A percentile compares a stretch with the other conserved stretches of the same genome.
Conservation (phyloP, 2,888 invertebrate genomes). For the Tethea ocularis region DNA sequence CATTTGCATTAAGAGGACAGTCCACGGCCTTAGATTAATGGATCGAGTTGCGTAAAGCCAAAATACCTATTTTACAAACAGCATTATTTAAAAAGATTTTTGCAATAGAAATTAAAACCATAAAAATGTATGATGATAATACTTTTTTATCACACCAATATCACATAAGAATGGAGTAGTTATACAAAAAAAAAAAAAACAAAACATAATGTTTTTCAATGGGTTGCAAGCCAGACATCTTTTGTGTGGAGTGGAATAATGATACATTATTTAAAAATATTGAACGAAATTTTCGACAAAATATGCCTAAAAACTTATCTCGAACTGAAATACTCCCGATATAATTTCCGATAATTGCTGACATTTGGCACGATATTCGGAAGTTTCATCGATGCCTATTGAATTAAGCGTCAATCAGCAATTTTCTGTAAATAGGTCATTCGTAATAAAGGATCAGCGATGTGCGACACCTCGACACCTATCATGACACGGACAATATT, state of each 20-base stretch:
- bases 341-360: conserved; percentile 7
- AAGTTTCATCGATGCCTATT: conserved; percentile 10
- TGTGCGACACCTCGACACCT: background rate
- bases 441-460: background rate
- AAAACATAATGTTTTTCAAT: too few relatives aligned
- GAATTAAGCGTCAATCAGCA: conserved; percentile 13
- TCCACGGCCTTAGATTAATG: conserved; percentile 34
- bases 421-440: conserved; percentile 5
- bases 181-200: too few relatives aligned
- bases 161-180: too few relatives aligned
- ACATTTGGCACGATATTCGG: conserved; percentile 10
- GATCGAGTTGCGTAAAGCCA: conserved; percentile 21
- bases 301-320: background rate
- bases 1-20: conserved; percentile 39
- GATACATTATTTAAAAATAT: too few relatives aligned
- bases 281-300: background rate
- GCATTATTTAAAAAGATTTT: too few relatives aligned
- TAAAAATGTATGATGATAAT: too few relatives aligned
- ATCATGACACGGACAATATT: background rate
- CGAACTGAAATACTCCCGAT: background rate
- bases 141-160: too few relatives aligned
- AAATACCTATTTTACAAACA: background rate
- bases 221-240: too few relatives aligned
- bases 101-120: too few relatives aligned
- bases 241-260: too few relatives aligned